Base-by-base conservation (phyloP, 2,797 vertebrate genomes). In the Microctenopoma stevenorrisi region DNA sequence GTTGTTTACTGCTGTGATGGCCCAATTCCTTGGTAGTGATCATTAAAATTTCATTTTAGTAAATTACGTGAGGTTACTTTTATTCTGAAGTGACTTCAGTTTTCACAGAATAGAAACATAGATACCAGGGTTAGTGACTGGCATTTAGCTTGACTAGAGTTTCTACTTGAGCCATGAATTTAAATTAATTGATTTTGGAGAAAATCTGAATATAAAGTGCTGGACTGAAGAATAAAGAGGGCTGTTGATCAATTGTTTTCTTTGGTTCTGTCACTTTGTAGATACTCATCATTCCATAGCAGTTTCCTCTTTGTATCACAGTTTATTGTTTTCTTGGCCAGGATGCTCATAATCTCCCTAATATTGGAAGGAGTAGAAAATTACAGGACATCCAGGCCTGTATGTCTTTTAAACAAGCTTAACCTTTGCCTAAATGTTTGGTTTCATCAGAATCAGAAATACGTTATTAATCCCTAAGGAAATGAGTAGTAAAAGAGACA, bases 1-100 rank as follows among this genome's bases (percentile, higher is more conserved):
- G 48, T 43, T 51, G 68, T 59, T 60, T 76, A 30, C 18, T 57
- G 28, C 64, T n/a, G 14, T 2, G 30, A 48, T 52, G 64, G 25
- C 47, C 60, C 26, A 63, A 12, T 84, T 86, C 62, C 14, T 54
- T 43, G 26, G 28, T 50, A 7, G 42, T 26, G 22, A 65, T 73
- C 56, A 64, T 81, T 70, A 76, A 59, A 79, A 67, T 78, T 67
- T 69, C 1, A 79, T 74, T 10, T 37, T 43, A 28, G 61, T 49
- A 48, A 74, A 50, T 67, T 54, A 71, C 37, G 68, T 40, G 40
- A 83, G 64, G 46, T 73, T 42, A n/a, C 16, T 76, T 66, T 11
- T 50, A 71, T 72, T 65, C 15, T 42, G 14, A 58, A 1, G 53
- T 35, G 1, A 8, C 43, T 25, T 40, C 4, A 48, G 53, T 43